phyloP scores from a whole-genome alignment of 2,888 invertebrate genomes.

The Nephrocerus scutellatus region DNA sequence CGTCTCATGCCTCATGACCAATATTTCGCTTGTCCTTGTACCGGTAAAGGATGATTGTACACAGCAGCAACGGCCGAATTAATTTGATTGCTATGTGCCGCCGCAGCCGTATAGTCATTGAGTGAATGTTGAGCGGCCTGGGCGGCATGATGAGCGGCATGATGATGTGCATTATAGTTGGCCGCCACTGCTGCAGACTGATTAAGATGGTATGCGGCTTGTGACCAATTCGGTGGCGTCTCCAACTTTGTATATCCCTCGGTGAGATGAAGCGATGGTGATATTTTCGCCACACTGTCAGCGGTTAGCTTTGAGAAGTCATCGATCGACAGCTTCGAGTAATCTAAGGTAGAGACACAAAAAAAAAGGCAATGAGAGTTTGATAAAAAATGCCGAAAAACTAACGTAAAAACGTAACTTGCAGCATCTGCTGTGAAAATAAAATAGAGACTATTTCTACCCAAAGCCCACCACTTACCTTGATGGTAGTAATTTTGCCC shows the following conservation, averaged over 20 bases:
- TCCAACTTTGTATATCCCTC: slow-evolving; percentile 45
- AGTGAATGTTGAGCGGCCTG: slow-evolving; percentile 35
- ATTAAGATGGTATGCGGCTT: slow-evolving; percentile 42
- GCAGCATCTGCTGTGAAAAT: too few species aligned
- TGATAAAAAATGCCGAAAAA: neutral
- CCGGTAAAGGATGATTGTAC: slow-evolving; percentile 41
- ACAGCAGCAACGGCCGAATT: slow-evolving; percentile 33
- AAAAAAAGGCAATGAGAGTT: neutral
- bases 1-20: slow-evolving; percentile 46
- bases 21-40: slow-evolving; percentile 41
- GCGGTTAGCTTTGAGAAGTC: slow-evolving; percentile 50
- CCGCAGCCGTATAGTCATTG: slow-evolving; percentile 36
- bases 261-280: slow-evolving; percentile 41
- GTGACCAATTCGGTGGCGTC: slow-evolving; percentile 42
- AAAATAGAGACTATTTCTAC: neutral
- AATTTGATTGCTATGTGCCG: slow-evolving; percentile 36
- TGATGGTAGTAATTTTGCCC: slow-evolving; percentile 48
- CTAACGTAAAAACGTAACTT: too few species aligned
- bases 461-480: slow-evolving; percentile 29
- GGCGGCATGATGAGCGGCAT: slow-evolving; percentile 29
- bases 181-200: slow-evolving; percentile 41
- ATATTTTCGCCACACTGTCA: slow-evolving; percentile 46
- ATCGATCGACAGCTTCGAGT: slow-evolving; percentile 51
- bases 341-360: slow-evolving; percentile 41
- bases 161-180: slow-evolving; percentile 40